Percentiles rank a stretch among this genome's conserved stretches.
phyloP scores from a whole-genome alignment of 2,797 vertebrate genomes.

The Aldrovandia affinis region DNA sequence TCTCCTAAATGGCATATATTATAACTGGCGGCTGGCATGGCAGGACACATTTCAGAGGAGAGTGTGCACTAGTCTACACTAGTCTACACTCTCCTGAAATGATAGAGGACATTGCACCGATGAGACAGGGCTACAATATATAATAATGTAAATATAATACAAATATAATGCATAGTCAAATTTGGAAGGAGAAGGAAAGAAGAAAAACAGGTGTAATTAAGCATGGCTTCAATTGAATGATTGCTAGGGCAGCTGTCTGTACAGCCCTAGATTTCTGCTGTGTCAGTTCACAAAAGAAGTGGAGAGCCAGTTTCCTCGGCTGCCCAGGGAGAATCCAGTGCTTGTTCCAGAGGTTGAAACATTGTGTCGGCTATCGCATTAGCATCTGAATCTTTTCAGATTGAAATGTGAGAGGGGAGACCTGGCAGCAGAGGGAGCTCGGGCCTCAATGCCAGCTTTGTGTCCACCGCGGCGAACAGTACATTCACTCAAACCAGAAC shows the following conservation, averaged over 20 bases:
- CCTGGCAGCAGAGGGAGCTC: conserved; percentile 23
- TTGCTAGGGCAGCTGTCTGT: conserved; percentile 36
- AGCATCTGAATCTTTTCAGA: conserved; percentile 46
- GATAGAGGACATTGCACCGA: no score
- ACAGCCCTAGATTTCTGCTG: conserved; percentile 18
- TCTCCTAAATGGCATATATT: no score
- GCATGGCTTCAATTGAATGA: conserved; percentile 23
- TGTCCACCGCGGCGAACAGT: conserved; percentile 27
- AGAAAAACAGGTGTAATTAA: conserved; percentile 35
- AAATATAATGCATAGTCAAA: no score
- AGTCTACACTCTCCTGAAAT: no score
- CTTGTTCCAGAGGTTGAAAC: conserved; percentile 37
- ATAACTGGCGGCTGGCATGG: no score
- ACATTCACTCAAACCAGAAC: conserved; percentile 19
- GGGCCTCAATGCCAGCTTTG: conserved; percentile 53
- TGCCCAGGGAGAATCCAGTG: conserved; percentile 24
- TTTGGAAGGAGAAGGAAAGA: not conserved
- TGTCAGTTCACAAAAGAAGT: conserved; percentile 24
- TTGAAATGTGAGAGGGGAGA: conserved; percentile 28
- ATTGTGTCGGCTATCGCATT: conserved; percentile 32
- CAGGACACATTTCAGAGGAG: no score
- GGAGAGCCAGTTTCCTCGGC: conserved; percentile 34
- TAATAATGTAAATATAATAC: no score
- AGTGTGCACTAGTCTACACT: no score
- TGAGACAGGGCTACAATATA: no score